Evolutionary conservation across 2,888 invertebrate genomes (phyloP), one percentile per base, ranked within the genome.

Genomic region (Horisme vitalbata): DNA sequence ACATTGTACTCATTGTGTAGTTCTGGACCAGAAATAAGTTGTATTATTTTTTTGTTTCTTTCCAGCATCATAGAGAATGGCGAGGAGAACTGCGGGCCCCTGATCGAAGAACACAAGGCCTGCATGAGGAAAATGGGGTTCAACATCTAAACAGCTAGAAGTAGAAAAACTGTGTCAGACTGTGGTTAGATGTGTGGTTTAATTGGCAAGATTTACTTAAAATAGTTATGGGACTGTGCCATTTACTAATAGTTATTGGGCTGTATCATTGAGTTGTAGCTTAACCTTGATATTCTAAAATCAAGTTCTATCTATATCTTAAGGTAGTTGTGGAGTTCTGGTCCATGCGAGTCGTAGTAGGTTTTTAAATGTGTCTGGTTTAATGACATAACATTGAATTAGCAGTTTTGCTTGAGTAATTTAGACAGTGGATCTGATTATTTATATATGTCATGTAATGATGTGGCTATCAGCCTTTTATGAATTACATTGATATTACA

Each of bases 51-150:
- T 8, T 30, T n/a, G 2, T 14, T 2, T 14, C 3, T 24, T 8
- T 59, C 53, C 91, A 98, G 97, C 73, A 96, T 98, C 44, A 93
- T 97, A 23, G 95, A 96, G 74, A 94, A 93, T 56, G 98, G 99
- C 0, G 96, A 98, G 88, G 97, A 96, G 68, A 94, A 97, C 66
- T 99, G 99, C 74, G 91, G 92, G 10, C 91, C 94, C 26, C 86
- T 97, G 30, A 99, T 99, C 57, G 98, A 99, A 87, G 98, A 97
- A 7, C 99, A 99, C 80, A 97, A 97, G 83, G 93, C 94, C 55
- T 99, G 99, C 83, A 98, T 99, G 98, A 92, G 97, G 61, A 95
- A 95, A 61, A 91, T 97, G 90, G 99, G 99, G 32, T 99, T 99
- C 83, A 97, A 99, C 59, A 95, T 99, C 62, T 99, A 94, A 93